A percentile compares a stretch with the other conserved stretches of the same genome.
These are phyloP conservation scores for Arvicanthis niloticus DNA, from an alignment of 2,113 vertebrate species.

Conservation along the genomic window DNA sequence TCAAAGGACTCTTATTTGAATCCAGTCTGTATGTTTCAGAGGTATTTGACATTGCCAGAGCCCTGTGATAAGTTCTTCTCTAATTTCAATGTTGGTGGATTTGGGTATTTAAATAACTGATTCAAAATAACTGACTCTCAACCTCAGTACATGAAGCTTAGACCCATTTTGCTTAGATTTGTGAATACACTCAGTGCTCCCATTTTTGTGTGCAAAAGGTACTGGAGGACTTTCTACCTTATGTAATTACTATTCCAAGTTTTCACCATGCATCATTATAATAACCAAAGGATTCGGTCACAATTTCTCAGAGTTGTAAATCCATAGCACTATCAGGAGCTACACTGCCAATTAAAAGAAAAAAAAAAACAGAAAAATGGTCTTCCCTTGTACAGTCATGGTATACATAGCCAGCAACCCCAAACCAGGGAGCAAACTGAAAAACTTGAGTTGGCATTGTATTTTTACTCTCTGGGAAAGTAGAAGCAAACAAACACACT, in stretches of 20 bases:
- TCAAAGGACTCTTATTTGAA: slow-evolving; percentile 54
- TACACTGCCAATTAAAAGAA: neutral
- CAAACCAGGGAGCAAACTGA: neutral
- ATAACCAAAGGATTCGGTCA: neutral
- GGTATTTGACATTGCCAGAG: slow-evolving; percentile 64
- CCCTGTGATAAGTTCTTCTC: neutral
- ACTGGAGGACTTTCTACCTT: neutral
- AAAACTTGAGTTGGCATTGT: neutral
- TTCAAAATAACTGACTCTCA: slow-evolving; percentile 9
- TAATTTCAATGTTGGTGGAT: slow-evolving; percentile 40
- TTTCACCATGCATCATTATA: neutral
- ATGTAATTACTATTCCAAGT: slow-evolving; percentile 12
- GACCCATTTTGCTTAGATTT: neutral
- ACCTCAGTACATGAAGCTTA: neutral
- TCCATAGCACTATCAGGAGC: neutral
- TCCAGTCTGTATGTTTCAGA: slow-evolving; percentile 48
- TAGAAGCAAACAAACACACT: neutral
- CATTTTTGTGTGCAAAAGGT: neutral
- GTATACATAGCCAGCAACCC: neutral
- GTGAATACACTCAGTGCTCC: neutral
- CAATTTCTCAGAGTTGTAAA: slow-evolving; percentile 12
- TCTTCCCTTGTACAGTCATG: neutral
- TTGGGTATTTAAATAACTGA: slow-evolving; percentile 31
- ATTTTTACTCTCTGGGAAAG: neutral
- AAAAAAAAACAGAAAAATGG: neutral